Evolutionary conservation across 2,797 vertebrate genomes (phyloP).

Genomic region (Coregonus suidteri): DNA sequence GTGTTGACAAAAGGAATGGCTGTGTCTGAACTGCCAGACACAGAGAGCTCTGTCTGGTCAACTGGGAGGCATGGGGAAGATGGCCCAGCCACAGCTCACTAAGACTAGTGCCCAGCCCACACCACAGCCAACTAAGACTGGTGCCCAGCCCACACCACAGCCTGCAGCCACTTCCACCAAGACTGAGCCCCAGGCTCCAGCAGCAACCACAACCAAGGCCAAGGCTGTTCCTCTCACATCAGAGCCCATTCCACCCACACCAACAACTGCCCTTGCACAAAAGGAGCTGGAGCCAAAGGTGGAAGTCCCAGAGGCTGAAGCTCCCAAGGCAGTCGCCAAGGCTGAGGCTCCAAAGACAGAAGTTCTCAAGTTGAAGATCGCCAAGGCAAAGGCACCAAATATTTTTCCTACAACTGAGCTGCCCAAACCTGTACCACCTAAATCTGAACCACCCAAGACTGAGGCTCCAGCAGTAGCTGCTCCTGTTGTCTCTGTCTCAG

Average conservation of each 20-base stretch:
- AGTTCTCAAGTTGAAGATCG: conserved; percentile 10
- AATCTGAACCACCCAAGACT: conserved; percentile 32
- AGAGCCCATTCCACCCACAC: conserved; percentile 27
- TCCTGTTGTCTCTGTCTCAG: conserved; percentile 13
- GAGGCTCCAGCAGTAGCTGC: conserved; percentile 17
- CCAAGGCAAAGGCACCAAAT: conserved; percentile 29
- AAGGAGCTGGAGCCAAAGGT: conserved; percentile 28
- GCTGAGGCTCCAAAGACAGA: conserved; percentile 8
- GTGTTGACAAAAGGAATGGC: conserved; percentile 90
- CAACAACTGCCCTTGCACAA: conserved; percentile 16
- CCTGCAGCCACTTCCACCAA: conserved; percentile 43
- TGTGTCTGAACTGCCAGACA: conserved; percentile 97
- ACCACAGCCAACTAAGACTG: too few relatives aligned
- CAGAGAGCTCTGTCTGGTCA: conserved; percentile 90
- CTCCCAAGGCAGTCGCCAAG: conserved; percentile 15
- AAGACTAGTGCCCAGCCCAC: conserved; percentile 20
- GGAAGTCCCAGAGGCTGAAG: conserved; percentile 23
- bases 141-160: conserved; percentile 36
- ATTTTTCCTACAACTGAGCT: conserved; percentile 10
- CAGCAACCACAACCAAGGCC: neutral
- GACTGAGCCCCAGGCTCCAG: conserved; percentile 23
- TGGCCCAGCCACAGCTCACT: conserved; percentile 55
- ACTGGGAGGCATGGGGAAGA: conserved; percentile 78
- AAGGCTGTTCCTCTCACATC: conserved; percentile 9
- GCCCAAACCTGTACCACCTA: conserved; percentile 24